Percentiles rank a stretch among this genome's conserved stretches.
Conservation (phyloP, 2,888 invertebrate species). For the Agelastica alni region DNA sequence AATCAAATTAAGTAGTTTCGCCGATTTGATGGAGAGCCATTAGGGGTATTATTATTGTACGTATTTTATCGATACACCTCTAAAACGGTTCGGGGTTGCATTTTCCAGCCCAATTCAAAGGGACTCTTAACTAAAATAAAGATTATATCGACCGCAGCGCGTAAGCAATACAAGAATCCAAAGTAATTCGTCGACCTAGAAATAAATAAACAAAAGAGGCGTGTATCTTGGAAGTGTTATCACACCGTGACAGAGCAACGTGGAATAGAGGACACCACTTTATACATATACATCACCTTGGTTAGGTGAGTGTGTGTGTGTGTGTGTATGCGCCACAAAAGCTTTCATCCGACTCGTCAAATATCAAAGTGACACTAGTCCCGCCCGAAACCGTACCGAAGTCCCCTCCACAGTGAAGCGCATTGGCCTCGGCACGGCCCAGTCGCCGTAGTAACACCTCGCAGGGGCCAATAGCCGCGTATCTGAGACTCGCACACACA, state of each 20-base stretch:
- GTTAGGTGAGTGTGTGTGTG: no score
- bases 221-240: slow-evolving; percentile 44
- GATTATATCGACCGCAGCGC: slow-evolving; percentile 25
- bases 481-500: slow-evolving; percentile 34
- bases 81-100: neutral
- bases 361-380: slow-evolving; percentile 46
- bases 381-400: slow-evolving; percentile 41
- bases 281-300: slow-evolving; percentile 56
- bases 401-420: slow-evolving; percentile 42
- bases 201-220: slow-evolving; percentile 45
- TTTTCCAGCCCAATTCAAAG: slow-evolving; percentile 10
- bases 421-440: slow-evolving; percentile 50
- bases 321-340: slow-evolving; percentile 51
- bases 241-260: slow-evolving; percentile 43
- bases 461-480: slow-evolving; percentile 50
- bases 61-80: slow-evolving; percentile 10
- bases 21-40: neutral
- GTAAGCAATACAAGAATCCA: slow-evolving; percentile 37
- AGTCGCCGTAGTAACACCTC: slow-evolving; percentile 56
- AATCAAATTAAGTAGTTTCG: no score
- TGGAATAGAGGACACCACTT: slow-evolving; percentile 54
- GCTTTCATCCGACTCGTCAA: slow-evolving; percentile 47
- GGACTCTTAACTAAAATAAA: slow-evolving; percentile 20
- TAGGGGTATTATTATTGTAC: neutral
- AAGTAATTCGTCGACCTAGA: slow-evolving; percentile 36